Evolutionary conservation across 2,113 vertebrate species (phyloP), one percentile per base, ranked within the genome.

Genomic region (Ageneiosus marmoratus): DNA sequence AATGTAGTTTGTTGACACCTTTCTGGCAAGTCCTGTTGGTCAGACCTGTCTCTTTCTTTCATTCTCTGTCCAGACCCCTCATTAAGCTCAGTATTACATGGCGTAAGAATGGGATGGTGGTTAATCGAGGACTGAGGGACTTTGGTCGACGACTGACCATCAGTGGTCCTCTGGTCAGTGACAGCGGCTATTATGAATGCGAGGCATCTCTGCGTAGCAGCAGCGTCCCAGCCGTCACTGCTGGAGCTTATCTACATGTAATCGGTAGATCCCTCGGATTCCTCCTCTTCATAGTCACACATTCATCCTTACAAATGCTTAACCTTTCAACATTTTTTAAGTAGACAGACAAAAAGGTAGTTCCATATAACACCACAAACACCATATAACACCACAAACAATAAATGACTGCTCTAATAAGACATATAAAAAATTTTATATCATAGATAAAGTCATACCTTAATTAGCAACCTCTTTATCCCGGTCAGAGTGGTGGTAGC

Each of bases 51-150:
- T 84, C 55, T 60, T 6, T 53, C 48, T 73, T 29, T 76, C 11
- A 13, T 12, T 67, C 56, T 34, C 10, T 60, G n/a, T 63, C 16
- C 90, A 99, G 98, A 91, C 98, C 98, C 0, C 95, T 99, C 76
- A 95, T 97, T 84, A 99, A 98, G 89, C 95, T 99, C 88, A 95
- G 94, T 84, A 95, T 99, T 79, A 86, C 95, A 15, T 99, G 98
- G 98, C 96, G 94, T 92, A 99, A 98, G 89, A 94, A 97, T 0
- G 96, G 98, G 2, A 88, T 62, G 0, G 90, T 91, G 34, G 87
- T 99, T 83, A 94, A 90, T 11, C 92, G 93, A 0, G 97, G 98
- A 44, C 92, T 99, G 89, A 95, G 97, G 0, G 95, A 98, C 92
- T 96, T 95, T 76, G 96, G 94, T 87, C 97, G 97, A 18, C 91